Evolutionary conservation across 2,113 vertebrate genomes (phyloP).

Genomic region (Bubo blakistoni): DNA sequence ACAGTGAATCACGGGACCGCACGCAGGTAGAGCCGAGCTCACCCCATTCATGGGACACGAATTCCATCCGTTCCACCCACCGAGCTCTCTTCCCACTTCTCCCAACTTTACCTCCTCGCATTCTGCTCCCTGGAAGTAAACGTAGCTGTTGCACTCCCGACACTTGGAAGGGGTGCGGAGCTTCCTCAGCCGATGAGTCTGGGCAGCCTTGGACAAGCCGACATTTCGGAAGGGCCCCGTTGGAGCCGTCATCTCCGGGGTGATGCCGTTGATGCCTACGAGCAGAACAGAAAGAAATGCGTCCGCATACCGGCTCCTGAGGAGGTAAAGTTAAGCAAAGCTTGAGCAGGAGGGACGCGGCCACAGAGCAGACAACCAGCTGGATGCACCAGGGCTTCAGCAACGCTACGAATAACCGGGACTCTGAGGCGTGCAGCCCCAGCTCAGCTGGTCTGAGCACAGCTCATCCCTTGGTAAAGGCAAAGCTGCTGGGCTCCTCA

Average conservation of each 20-base stretch:
- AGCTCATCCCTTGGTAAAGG: not conserved
- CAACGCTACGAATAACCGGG: accelerated
- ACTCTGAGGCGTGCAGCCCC: not conserved
- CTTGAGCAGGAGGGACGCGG: not conserved
- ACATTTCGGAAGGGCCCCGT: slow-evolving; percentile 88
- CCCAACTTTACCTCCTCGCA: slow-evolving; percentile 86
- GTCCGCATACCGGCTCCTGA: not conserved
- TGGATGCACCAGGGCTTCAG: accelerated
- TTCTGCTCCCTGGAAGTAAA: slow-evolving; percentile 96
- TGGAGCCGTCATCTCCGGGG: slow-evolving; percentile 74
- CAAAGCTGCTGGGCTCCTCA: accelerated
- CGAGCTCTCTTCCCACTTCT: not conserved
- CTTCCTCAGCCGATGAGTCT: slow-evolving; percentile 89
- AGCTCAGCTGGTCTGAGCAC: accelerated
- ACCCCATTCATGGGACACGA: accelerated
- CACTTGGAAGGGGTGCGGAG: slow-evolving; percentile 90
- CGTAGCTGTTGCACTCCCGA: slow-evolving; percentile 95
- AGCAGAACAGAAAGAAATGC: not conserved
- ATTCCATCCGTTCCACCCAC: not conserved
- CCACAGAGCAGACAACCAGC: accelerated
- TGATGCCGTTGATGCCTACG: slow-evolving; percentile 84
- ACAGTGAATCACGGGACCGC: accelerated
- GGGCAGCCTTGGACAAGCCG: slow-evolving; percentile 90
- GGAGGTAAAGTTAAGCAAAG: not conserved
- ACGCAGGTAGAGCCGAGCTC: accelerated